A percentile compares a stretch with the other conserved stretches of the same genome.
phyloP scores from a whole-genome alignment of 2,888 invertebrate genomes.

The Gastrophysa polygoni region DNA sequence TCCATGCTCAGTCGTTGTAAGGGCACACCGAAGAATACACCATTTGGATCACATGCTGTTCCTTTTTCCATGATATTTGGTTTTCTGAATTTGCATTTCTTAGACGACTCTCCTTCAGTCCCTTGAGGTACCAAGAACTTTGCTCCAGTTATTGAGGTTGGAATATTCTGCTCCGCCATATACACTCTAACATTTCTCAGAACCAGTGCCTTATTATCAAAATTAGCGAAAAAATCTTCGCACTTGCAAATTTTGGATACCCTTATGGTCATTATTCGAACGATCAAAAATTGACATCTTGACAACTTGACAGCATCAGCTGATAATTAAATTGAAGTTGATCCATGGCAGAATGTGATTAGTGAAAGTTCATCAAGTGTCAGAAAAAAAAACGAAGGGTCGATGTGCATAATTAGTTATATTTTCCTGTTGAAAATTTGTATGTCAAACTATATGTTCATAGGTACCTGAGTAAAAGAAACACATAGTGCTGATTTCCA shows the following conservation, averaged over 20 bases:
- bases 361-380: too few relatives aligned
- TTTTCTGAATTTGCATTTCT: not conserved
- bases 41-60: not conserved
- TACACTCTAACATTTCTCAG: slow-evolving; percentile 16
- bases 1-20: slow-evolving; percentile 5
- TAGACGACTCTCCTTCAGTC: not conserved
- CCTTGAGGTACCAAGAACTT: not conserved
- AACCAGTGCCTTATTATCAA: slow-evolving; percentile 13
- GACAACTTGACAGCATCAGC: not conserved
- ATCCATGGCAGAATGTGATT: too few relatives aligned
- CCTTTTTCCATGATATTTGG: not conserved
- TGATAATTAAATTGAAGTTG: too few relatives aligned
- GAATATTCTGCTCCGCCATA: slow-evolving; percentile 1
- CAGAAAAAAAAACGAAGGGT: too few relatives aligned
- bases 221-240: slow-evolving; percentile 12
- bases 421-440: too few relatives aligned
- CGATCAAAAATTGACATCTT: not conserved
- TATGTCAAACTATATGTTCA: too few relatives aligned
- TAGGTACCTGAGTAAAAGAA: too few relatives aligned
- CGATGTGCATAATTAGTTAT: too few relatives aligned
- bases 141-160: not conserved
- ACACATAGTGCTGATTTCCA: too few relatives aligned
- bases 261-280: slow-evolving; percentile 16
- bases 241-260: slow-evolving; percentile 24
- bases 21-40: slow-evolving; percentile 3